These are phyloP conservation scores for Chymomyza procnemis DNA, from an alignment of 2,888 invertebrate genomes.

Conservation along the genomic window DNA sequence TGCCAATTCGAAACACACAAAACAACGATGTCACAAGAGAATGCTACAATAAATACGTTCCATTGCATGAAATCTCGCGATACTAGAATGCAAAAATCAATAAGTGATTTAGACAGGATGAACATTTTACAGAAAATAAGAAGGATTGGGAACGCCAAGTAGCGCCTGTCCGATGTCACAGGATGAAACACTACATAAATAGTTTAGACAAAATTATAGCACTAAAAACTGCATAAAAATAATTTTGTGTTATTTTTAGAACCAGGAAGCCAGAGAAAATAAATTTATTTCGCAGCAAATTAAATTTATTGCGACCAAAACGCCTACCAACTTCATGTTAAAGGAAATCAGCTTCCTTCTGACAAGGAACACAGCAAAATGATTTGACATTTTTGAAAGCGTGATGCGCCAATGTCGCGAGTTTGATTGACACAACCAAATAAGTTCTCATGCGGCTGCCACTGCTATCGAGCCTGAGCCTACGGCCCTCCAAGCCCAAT, in stretches of 20 bases:
- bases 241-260: no score
- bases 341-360: neutral
- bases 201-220: no score
- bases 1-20: neutral
- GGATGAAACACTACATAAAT: no score
- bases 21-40: neutral
- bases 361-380: neutral
- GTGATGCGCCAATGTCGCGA: constrained; percentile 1
- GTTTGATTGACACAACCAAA: constrained; percentile 32
- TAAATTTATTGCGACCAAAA: no score
- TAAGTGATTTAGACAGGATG: neutral
- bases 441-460: neutral
- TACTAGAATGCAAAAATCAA: neutral
- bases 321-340: neutral
- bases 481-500: no score
- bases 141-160: no score
- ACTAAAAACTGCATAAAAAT: no score
- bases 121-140: neutral
- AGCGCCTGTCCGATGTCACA: no score
- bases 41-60: neutral
- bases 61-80: neutral
- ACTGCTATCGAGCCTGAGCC: neutral
- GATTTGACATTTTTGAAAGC: neutral
- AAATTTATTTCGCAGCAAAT: no score
- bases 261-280: no score